Conservation (phyloP, 2,113 vertebrate species). For the Shinisaurus crocodilurus region DNA sequence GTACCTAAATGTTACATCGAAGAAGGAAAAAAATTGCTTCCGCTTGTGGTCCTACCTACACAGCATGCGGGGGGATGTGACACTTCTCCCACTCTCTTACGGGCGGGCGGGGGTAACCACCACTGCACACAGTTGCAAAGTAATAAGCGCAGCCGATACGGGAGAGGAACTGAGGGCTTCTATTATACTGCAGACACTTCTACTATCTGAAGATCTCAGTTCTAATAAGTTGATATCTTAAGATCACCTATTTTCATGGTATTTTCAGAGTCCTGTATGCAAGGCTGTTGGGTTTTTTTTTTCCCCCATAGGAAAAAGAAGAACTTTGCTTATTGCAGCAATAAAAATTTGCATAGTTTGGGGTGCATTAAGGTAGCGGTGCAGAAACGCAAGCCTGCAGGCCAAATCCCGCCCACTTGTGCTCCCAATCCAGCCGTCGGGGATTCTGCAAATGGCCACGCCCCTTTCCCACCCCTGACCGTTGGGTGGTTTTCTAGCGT, state of each 20-base stretch:
- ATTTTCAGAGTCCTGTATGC: background rate
- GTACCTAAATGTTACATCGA: constrained; percentile 37
- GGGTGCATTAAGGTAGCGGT: background rate
- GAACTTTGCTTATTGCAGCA: background rate
- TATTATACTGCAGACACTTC: background rate
- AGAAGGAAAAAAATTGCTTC: background rate
- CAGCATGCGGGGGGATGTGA: constrained; percentile 41
- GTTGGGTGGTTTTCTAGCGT: no score
- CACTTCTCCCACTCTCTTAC: constrained; percentile 1
- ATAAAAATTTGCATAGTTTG: background rate
- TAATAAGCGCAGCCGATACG: background rate
- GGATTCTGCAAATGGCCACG: no score
- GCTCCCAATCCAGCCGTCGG: no score
- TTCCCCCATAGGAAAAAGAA: background rate
- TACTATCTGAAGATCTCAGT: background rate
- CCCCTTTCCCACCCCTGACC: no score
- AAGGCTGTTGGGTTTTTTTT: background rate
- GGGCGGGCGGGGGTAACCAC: background rate
- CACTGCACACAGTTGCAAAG: background rate
- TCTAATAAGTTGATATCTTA: background rate
- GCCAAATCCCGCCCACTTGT: no score
- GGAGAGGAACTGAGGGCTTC: background rate
- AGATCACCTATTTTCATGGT: background rate
- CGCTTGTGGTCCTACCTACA: constrained; percentile 36
- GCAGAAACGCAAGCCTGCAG: no score